Evolutionary conservation across 2,888 invertebrate genomes (phyloP).

Genomic region (Horisme vitalbata): DNA sequence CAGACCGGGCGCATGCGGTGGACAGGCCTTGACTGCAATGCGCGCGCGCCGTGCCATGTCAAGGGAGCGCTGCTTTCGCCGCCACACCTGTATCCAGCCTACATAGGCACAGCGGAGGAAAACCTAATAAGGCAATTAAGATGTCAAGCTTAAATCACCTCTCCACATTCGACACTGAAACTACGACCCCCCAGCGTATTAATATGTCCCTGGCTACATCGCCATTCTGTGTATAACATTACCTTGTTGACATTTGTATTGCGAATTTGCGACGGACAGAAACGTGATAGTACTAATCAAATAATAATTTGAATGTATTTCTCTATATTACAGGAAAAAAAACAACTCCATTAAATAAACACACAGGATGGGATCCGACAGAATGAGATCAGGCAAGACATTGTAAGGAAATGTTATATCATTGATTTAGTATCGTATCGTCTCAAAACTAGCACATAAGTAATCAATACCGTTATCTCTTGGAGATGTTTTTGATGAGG

Average conservation of each 20-base stretch:
- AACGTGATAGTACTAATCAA: too few species aligned
- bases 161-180: neutral
- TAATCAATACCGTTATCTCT: too few species aligned
- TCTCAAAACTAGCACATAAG: too few species aligned
- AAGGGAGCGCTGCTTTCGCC: conserved; percentile 82
- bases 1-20: conserved; percentile 52
- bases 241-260: neutral
- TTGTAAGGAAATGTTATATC: neutral
- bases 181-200: too few species aligned
- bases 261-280: too few species aligned
- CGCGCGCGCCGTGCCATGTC: conserved; percentile 80
- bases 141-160: conserved; percentile 2
- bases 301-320: too few species aligned
- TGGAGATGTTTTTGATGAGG: too few species aligned
- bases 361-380: neutral
- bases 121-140: conserved; percentile 44
- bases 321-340: neutral
- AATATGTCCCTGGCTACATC: too few species aligned
- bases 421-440: neutral
- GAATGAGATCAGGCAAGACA: conserved; percentile 1
- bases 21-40: conserved; percentile 79
- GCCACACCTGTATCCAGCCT: conserved; percentile 68
- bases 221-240: too few species aligned
- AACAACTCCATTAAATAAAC: neutral
- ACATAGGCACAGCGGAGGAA: conserved; percentile 47